A percentile compares a stretch with the other conserved stretches of the same genome.
These are phyloP conservation scores for Gryon sp. DNA, from an alignment of 1,140 invertebrate species.

Conservation along the genomic window DNA sequence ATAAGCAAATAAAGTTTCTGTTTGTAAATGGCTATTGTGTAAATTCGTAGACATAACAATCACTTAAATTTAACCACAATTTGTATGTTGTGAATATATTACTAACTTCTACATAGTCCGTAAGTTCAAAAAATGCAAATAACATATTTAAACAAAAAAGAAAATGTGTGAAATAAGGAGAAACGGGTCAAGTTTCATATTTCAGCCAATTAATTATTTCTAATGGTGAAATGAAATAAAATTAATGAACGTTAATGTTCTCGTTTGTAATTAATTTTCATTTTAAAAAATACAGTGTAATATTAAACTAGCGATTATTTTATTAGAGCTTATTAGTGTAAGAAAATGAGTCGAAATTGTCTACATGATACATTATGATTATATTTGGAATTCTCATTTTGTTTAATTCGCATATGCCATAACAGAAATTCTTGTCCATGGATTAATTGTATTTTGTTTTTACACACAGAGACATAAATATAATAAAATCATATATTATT, in stretches of 20 bases:
- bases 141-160: no score
- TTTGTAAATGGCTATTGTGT: conserved; percentile 22
- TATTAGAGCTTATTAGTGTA: background rate
- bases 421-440: conserved; percentile 6
- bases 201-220: no score
- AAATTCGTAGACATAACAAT: conserved; percentile 15
- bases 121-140: no score
- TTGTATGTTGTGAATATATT: no score
- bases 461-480: conserved; percentile 17
- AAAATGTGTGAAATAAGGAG: no score
- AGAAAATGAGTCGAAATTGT: background rate
- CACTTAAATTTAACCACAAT: background rate
- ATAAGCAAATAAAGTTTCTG: conserved; percentile 21
- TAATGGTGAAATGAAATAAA: no score
- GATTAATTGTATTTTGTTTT: conserved; percentile 14
- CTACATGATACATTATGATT: background rate
- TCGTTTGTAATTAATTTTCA: background rate
- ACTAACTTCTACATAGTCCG: no score
- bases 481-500: conserved; percentile 20
- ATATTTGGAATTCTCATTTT: background rate
- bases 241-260: background rate
- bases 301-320: background rate
- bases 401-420: background rate
- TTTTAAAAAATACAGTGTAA: background rate
- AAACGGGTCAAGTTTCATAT: no score